phyloP scores from a whole-genome alignment of 2,888 invertebrate genomes.

The Nomada goodeniana region DNA sequence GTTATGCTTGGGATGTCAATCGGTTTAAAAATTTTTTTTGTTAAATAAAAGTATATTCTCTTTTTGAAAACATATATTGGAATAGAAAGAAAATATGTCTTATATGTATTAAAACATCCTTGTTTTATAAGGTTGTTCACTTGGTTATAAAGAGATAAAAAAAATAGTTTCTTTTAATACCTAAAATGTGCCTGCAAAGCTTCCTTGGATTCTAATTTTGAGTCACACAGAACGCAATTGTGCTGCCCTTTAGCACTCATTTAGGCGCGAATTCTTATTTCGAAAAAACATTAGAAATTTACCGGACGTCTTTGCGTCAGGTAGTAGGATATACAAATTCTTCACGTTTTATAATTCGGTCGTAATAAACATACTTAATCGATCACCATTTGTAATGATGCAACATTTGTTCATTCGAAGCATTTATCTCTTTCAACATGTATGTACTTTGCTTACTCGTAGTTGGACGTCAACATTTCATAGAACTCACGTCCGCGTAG shows the following conservation, averaged over 20 bases:
- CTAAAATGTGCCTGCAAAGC: conserved; percentile 88
- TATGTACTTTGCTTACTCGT: conserved; percentile 2
- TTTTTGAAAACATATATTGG: not conserved
- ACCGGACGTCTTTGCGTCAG: conserved; percentile 38
- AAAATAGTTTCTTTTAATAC: conserved; percentile 78
- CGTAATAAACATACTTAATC: conserved; percentile 15
- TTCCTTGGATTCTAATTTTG: conserved; percentile 86
- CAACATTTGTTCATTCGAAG: conserved; percentile 26
- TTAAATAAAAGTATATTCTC: not conserved
- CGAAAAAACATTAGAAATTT: conserved; percentile 60
- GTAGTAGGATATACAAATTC: conserved; percentile 28
- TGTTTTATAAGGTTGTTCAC: conserved; percentile 14
- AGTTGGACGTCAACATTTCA: conserved; percentile 39
- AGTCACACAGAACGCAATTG: conserved; percentile 87
- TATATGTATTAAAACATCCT: not conserved
- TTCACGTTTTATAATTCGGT: conserved; percentile 12
- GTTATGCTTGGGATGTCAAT: conserved; percentile 29
- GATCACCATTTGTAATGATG: conserved; percentile 23
- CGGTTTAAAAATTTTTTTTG: conserved; percentile 7
- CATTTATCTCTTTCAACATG: conserved; percentile 24
- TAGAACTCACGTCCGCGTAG: conserved; percentile 50
- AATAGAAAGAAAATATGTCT: conserved; percentile 17
- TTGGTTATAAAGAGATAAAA: conserved; percentile 45
- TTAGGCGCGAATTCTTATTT: conserved; percentile 59
- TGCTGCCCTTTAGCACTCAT: conserved; percentile 76